Base-by-base conservation (phyloP, 2,888 invertebrate species). In the Acholoe squamosa region DNA sequence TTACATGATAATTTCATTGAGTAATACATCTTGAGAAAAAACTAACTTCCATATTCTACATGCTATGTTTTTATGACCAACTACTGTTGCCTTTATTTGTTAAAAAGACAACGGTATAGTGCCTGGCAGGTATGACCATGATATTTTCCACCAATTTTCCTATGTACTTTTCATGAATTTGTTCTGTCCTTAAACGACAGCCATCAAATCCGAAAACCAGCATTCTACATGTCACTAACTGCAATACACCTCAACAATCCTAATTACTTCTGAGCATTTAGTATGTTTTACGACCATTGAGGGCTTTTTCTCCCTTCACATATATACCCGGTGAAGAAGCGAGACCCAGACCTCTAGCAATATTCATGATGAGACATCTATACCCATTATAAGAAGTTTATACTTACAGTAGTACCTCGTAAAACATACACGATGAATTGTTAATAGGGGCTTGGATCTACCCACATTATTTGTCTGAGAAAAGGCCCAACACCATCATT, bases 241-340 rank as follows among this genome's bases (percentile, higher is more conserved):
- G 86, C 56, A 86, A 86, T 86, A 86, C 56, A 86, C 86, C 86
- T 52, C 54, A 86, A 86, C 86, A 54, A 54, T 86, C 25, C 86
- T 86, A 86, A 86, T 80, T 86, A 86, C 56, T 86, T 86, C 86
- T 86, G 86, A 86, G 86, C 86, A 86, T 86, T 86, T 86, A 56
- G 52, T 52, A 12, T 33, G 77, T 33, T 80, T 80, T 22, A 80
- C 80, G 76, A 76, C 31, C 76, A 76, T 76, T 25, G 71, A 71
- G 71, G 71, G 71, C 71, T 71, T 25, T 61, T 71, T 71, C 71
- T 71, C 71, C 16, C 25, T 71, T 71, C 71, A 14, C 0, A 28
- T 71, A n/a, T n/a, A 71, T 25, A 71, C 71, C 3, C 31, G 7
- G 0, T 25, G 71, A 43, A 71, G 71, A 71, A 28, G 71, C 71